A percentile compares a stretch with the other conserved stretches of the same genome.
These are phyloP conservation scores for Phylloscopus trochilus DNA, from an alignment of 2,113 vertebrate species.

Conservation along the genomic window DNA sequence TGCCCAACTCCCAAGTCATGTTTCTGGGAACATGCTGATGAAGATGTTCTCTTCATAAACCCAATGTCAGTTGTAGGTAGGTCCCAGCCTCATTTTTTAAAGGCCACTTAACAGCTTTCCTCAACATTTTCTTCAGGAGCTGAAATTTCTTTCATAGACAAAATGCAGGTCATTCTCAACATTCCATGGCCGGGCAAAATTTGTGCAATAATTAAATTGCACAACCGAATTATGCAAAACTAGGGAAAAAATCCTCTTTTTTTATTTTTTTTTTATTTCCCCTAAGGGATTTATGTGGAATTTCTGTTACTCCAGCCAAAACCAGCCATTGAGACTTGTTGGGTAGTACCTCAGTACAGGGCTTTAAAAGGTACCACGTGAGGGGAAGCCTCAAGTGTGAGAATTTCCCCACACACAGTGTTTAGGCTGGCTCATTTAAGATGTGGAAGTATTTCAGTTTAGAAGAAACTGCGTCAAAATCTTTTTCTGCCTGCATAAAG, in stretches of 20 bases:
- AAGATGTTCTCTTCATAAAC: not conserved
- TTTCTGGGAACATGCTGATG: not conserved
- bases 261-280: not conserved
- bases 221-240: conserved; percentile 10
- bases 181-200: not conserved
- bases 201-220: conserved; percentile 16
- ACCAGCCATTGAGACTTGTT: not conserved
- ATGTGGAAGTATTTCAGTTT: not conserved
- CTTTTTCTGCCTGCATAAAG: not conserved
- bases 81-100: not conserved
- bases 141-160: not conserved
- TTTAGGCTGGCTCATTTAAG: not conserved
- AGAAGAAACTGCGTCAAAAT: not conserved
- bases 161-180: not conserved
- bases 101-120: not conserved
- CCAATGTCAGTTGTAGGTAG: not conserved
- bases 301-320: not conserved
- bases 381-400: not conserved
- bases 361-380: not conserved
- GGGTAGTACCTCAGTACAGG: not conserved
- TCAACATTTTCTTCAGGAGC: not conserved
- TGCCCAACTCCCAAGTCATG: not conserved
- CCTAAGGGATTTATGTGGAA: not conserved
- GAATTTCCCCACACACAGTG: not conserved
- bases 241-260: not conserved